Evolutionary conservation across 2,113 vertebrate genomes (phyloP), one percentile per base, ranked within the genome.

Genomic region (Engystomops pustulosus): DNA sequence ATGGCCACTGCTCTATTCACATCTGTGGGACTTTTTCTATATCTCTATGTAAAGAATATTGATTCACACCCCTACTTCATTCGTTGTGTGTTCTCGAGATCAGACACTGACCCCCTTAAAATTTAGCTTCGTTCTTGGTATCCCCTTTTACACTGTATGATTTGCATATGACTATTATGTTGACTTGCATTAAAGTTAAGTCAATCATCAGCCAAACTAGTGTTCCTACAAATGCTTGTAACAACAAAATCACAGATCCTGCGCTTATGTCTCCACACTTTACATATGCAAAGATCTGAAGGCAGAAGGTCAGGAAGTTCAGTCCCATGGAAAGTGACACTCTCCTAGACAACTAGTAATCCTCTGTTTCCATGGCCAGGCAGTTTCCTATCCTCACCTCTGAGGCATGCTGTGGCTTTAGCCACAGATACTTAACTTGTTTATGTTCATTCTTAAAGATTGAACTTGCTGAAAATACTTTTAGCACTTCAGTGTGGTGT

Each of bases 241-340:
- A n/a, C n/a, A n/a, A n/a, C n/a, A n/a, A n/a, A n/a, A 75, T 20
- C 49, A 47, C 36, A 74, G 15, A 74, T 41, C 6, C 12, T 75
- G 72, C 51, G 72, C 45, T 80, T 65, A 68, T 44, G 30, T 67
- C 78, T 80, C 78, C 58, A 62, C 55, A 34, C 77, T 65, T 30
- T 3, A 45, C 14, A 36, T 30, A 51, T 67, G n/a, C 32, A 70
- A 38, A 71, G 6, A 18, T 55, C 49, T n/a, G 71, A 55, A 70
- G 7, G 45, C 41, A 15, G 68, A 25, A 55, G 47, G 47, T 81
- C 80, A 81, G 30, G n/a, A 62, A 55, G 32, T 81, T 53, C 49
- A 81, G 20, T 36, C 65, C 47, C 32, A 41, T 44, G 34, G 45
- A 81, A 71, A 71, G 32, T 53, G 47, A 55, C 67, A 71, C 67